A percentile compares a stretch with the other conserved stretches of the same genome.
These are phyloP conservation scores for Helicoverpa armigera DNA, from an alignment of 1,140 invertebrate species.

Conservation along the genomic window DNA sequence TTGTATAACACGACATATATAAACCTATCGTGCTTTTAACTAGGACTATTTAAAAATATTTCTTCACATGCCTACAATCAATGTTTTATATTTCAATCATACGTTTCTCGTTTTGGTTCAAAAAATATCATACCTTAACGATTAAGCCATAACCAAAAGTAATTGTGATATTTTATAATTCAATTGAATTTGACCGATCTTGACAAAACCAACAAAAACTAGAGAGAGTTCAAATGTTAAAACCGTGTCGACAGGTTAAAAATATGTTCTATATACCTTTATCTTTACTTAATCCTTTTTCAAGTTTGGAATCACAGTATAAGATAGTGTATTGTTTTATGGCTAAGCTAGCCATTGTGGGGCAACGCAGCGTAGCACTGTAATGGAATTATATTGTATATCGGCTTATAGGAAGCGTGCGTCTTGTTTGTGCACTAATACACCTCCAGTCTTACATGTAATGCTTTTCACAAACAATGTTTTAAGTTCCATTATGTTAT, in stretches of 20 bases:
- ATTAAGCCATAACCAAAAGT: too few species aligned
- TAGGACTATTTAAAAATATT: too few species aligned
- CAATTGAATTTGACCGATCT: too few species aligned
- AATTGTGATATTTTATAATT: too few species aligned
- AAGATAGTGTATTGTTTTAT: constrained; percentile 40
- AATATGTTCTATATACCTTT: neutral
- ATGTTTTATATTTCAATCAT: too few species aligned
- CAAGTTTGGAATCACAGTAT: constrained; percentile 10
- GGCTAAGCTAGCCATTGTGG: constrained; percentile 25
- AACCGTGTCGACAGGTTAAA: neutral
- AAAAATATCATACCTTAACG: too few species aligned
- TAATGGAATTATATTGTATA: constrained; percentile 68
- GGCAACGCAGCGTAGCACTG: neutral
- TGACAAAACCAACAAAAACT: neutral
- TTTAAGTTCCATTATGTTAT: neutral
- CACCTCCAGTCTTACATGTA: constrained; percentile 15
- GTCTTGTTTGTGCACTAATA: constrained; percentile 9
- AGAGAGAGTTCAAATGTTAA: too few species aligned
- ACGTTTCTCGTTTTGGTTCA: too few species aligned
- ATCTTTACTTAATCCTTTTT: neutral
- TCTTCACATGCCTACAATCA: too few species aligned
- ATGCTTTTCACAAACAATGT: neutral
- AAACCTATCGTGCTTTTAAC: too few species aligned
- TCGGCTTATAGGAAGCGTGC: constrained; percentile 55
- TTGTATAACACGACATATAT: too few species aligned